Conservation (phyloP, 2,113 vertebrate species). For the Paramisgurnus dabryanus region DNA sequence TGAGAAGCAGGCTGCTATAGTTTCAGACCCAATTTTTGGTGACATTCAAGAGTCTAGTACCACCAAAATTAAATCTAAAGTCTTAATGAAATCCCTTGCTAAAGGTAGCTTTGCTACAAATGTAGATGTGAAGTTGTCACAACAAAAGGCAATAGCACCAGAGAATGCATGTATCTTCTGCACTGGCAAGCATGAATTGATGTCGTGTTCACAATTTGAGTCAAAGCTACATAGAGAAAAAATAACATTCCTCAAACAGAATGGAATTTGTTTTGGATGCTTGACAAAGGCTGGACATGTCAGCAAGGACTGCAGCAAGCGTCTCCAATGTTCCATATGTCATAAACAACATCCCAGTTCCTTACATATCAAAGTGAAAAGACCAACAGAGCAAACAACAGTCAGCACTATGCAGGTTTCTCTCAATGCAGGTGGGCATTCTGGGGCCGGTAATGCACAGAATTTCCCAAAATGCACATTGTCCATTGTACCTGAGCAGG, state of each 20-base stretch:
- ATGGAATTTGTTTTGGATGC: background rate
- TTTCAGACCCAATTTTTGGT: constrained; percentile 7
- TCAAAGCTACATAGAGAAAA: background rate
- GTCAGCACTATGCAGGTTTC: background rate
- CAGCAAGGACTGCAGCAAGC: background rate
- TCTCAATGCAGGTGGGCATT: background rate
- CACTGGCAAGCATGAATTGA: background rate
- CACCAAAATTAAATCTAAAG: background rate
- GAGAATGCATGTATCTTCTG: background rate
- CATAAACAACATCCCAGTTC: background rate
- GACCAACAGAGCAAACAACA: background rate
- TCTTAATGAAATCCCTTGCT: background rate
- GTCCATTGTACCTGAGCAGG: background rate
- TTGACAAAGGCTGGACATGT: background rate
- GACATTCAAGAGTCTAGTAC: constrained; percentile 7
- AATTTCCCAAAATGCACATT: background rate
- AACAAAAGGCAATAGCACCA: background rate
- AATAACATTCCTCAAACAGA: background rate
- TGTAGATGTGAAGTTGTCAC: background rate
- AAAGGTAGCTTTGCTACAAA: constrained; percentile 32
- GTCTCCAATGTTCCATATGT: background rate
- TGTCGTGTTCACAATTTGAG: background rate
- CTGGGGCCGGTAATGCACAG: background rate
- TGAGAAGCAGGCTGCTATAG: background rate
- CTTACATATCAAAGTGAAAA: background rate